phyloP scores from a whole-genome alignment of 2,797 vertebrate species.

The Taenioides sp. region DNA sequence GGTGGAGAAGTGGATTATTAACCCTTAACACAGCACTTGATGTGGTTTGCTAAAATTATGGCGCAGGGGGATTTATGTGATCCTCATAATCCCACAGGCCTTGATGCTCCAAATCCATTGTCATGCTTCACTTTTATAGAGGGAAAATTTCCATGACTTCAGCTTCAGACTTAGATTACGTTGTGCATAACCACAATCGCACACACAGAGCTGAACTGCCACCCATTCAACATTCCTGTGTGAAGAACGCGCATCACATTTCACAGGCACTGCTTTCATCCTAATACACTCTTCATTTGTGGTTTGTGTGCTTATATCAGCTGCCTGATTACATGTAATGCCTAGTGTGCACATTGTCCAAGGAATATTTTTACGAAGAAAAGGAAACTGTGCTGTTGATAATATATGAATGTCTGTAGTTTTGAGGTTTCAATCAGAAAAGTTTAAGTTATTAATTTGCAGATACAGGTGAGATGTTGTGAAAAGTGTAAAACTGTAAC shows the following conservation, averaged over 20 bases:
- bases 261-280: constrained; percentile 68
- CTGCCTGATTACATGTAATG: constrained; percentile 54
- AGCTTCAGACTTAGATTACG: constrained; percentile 68
- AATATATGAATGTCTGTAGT: background rate
- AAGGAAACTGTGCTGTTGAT: constrained; percentile 23
- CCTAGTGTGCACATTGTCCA: constrained; percentile 31
- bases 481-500: constrained; percentile 31
- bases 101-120: constrained; percentile 80
- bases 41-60: constrained; percentile 72
- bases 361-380: constrained; percentile 35
- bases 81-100: constrained; percentile 71
- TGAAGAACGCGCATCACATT: constrained; percentile 66
- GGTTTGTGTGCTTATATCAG: constrained; percentile 56
- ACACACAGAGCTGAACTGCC: constrained; percentile 49
- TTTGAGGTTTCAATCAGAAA: constrained; percentile 24
- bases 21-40: constrained; percentile 75
- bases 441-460: constrained; percentile 19
- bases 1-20: constrained; percentile 75
- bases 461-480: constrained; percentile 33
- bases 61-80: constrained; percentile 68
- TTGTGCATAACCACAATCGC: constrained; percentile 65
- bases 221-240: constrained; percentile 67
- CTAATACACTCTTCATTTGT: constrained; percentile 64
- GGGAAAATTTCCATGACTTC: constrained; percentile 78
- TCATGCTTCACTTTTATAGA: constrained; percentile 77